Percentiles rank a stretch among this genome's conserved stretches.
Conservation (phyloP, 2,113 vertebrate genomes). For the Chinchilla lanigera region DNA sequence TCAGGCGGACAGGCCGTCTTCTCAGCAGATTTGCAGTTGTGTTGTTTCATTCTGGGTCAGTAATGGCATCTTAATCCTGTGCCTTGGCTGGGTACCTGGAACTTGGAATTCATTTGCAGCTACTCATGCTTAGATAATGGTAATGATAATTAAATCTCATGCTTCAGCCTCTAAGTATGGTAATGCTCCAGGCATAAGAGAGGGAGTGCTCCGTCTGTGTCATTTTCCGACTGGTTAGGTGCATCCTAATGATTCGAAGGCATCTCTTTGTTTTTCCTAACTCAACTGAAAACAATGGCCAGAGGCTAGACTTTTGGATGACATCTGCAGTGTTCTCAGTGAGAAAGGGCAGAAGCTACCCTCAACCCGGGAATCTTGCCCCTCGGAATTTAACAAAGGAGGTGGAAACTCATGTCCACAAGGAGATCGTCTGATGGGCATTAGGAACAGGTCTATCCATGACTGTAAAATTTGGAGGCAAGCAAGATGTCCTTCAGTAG, state of each 20-base stretch:
- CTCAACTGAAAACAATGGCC: neutral
- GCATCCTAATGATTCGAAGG: neutral
- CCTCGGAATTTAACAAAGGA: neutral
- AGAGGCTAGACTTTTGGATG: neutral
- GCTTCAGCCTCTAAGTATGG: constrained; percentile 53
- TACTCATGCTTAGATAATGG: constrained; percentile 40
- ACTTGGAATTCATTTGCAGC: constrained; percentile 57
- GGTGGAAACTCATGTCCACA: neutral
- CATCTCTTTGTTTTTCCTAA: neutral
- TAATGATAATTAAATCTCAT: constrained; percentile 64
- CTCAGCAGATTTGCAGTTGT: neutral
- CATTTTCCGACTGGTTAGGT: constrained; percentile 36
- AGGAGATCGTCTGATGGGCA: neutral
- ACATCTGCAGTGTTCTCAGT: neutral
- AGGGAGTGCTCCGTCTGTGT: neutral
- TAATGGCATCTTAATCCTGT: neutral
- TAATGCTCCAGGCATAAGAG: neutral
- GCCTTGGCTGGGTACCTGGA: constrained; percentile 39
- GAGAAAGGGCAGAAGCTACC: neutral
- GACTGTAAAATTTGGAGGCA: neutral
- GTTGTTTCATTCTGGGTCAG: neutral
- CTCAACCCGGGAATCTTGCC: rapidly evolving
- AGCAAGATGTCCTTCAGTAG: neutral
- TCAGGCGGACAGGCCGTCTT: neutral
- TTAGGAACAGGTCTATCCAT: neutral